Percentiles rank a stretch among this genome's conserved stretches.
phyloP scores from a whole-genome alignment of 2,888 invertebrate species.

The Mechanitis mazaeus region DNA sequence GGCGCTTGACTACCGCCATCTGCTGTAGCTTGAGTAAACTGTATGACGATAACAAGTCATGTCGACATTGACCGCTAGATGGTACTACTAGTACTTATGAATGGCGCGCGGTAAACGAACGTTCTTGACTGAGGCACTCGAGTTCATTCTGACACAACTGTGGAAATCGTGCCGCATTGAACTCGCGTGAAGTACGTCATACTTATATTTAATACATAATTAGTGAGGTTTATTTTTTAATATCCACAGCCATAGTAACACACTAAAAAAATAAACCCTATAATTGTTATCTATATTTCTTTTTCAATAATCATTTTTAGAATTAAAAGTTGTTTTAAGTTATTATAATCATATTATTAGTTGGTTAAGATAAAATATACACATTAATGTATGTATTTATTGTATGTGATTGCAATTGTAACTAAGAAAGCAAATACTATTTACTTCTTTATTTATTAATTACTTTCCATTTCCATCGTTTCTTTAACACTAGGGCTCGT shows the following conservation, averaged over 20 bases:
- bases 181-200: slow-evolving; percentile 33
- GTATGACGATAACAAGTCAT: slow-evolving; percentile 45
- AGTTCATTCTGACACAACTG: slow-evolving; percentile 59
- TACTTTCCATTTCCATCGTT: no score
- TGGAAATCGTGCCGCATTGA: slow-evolving; percentile 41
- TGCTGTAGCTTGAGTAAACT: slow-evolving; percentile 45
- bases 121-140: slow-evolving; percentile 70
- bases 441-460: no score
- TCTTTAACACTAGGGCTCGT: no score
- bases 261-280: no score
- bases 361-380: no score
- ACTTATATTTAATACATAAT: slow-evolving; percentile 17
- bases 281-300: no score
- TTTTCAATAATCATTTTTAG: no score
- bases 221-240: slow-evolving; percentile 7
- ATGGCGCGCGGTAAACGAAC: slow-evolving; percentile 73
- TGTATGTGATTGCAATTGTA: no score
- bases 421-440: no score
- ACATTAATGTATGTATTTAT: no score
- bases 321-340: no score
- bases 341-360: no score
- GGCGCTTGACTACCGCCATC: slow-evolving; percentile 52
- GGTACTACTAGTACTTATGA: slow-evolving; percentile 60
- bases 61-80: slow-evolving; percentile 75
- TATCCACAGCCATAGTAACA: neutral